Base-by-base conservation (phyloP, 2,888 invertebrate genomes). In the Boloria euphrosyne region DNA sequence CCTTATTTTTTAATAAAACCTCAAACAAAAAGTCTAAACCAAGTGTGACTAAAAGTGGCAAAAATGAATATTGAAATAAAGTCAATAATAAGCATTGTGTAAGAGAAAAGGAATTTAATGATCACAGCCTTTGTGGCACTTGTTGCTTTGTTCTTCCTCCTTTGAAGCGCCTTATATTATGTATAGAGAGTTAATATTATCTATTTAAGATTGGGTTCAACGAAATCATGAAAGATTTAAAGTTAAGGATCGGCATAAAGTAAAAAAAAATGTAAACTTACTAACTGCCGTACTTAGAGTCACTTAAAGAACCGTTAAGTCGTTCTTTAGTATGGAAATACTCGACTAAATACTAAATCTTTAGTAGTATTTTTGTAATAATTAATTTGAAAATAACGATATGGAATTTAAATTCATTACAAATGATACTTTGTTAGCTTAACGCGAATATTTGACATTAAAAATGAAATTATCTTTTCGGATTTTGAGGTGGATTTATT, bases 71-170 rank as follows among this genome's bases (percentile, higher is more conserved):
- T 46, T n/a, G 22, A 22, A 65, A 65, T 65, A 67, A 53, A 65
- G 59, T 58, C 53, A 43, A 62, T 69, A 67, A 63, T 62, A 69
- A 61, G 61, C 47, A 50, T 58, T 27, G 57, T 55, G 62, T 60
- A 54, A 61, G 67, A 66, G 58, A 44, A 51, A 65, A 52, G 58
- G 63, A 65, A 64, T 75, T 68, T 74, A 76, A 73, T 75, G 76
- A 78, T 74, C 72, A 74, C 69, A 74, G 73, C 68, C 75, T 73
- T 78, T 80, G 81, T 81, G 75, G 76, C 79, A 87, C 86, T 86
- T 87, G 86, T 87, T 87, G 86, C 85, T 78, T 71, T 75, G 74
- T 71, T 71, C 73, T 66, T 70, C 71, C 71, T 69, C 74, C 71
- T 69, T 75, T 72, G 76, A 75, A 77, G 17, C 53, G 47, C n/a